Percentiles rank a stretch among this genome's conserved stretches.
phyloP scores from a whole-genome alignment of 1,140 invertebrate species.

The Ostrea edulis region DNA sequence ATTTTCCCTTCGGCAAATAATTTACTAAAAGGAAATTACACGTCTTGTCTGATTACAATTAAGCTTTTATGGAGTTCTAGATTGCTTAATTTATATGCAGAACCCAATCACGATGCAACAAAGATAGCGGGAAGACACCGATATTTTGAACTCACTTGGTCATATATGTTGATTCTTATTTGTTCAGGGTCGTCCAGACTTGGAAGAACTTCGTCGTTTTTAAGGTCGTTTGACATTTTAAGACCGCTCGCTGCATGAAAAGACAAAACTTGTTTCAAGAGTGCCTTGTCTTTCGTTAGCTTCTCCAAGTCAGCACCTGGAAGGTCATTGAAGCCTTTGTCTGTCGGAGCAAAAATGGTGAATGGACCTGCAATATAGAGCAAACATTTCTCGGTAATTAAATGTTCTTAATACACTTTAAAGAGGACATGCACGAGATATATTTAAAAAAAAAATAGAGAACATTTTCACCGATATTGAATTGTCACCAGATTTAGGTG shows the following conservation, averaged over 20 bases:
- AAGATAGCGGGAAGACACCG: background rate
- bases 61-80: background rate
- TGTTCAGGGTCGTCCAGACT: conserved; percentile 30
- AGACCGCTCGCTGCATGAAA: conserved; percentile 84
- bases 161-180: conserved; percentile 52
- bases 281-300: conserved; percentile 82
- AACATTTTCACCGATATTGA: too few species aligned
- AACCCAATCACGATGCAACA: background rate
- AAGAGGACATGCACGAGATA: too few species aligned
- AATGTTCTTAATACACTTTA: background rate
- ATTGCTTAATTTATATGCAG: background rate
- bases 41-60: background rate
- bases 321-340: conserved; percentile 87
- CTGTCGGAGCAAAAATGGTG: conserved; percentile 91
- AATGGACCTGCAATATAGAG: conserved; percentile 80
- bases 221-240: conserved; percentile 39
- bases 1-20: background rate
- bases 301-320: conserved; percentile 83
- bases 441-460: too few species aligned
- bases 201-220: conserved; percentile 42
- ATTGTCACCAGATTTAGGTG: too few species aligned
- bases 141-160: conserved; percentile 6
- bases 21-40: conserved; percentile 9
- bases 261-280: conserved; percentile 87
- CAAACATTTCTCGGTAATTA: background rate